Evolutionary conservation across 2,113 vertebrate species (phyloP).

Genomic region (Passer domesticus): DNA sequence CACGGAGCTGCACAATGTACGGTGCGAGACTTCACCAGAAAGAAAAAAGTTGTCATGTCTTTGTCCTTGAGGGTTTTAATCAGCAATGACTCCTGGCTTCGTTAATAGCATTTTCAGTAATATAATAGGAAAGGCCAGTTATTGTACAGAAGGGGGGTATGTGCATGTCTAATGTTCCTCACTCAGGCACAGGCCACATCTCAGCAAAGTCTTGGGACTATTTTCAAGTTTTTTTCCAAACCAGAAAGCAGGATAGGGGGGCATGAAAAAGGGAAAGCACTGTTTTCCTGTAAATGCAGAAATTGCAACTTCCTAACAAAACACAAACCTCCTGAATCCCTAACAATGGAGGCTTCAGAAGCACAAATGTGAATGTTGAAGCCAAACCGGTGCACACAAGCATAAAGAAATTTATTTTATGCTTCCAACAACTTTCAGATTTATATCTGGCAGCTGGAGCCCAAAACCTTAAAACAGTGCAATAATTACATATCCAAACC

Average conservation of each 20-base stretch:
- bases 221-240: neutral
- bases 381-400: neutral
- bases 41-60: constrained; percentile 54
- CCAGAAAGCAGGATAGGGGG: neutral
- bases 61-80: constrained; percentile 80
- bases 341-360: neutral
- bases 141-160: neutral
- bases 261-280: neutral
- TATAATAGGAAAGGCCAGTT: neutral
- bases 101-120: constrained; percentile 45
- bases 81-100: constrained; percentile 48
- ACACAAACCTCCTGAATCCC: neutral
- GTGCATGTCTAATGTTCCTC: neutral
- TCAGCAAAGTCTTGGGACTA: neutral
- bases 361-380: neutral
- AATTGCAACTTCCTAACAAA: neutral
- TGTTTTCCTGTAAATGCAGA: neutral
- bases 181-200: neutral
- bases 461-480: neutral
- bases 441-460: neutral
- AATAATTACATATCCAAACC: neutral
- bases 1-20: neutral
- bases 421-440: neutral
- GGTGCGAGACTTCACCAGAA: neutral
- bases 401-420: neutral